These are phyloP conservation scores for Mesembrinibis cayennensis DNA, from an alignment of 2,113 vertebrate genomes.

Conservation along the genomic window DNA sequence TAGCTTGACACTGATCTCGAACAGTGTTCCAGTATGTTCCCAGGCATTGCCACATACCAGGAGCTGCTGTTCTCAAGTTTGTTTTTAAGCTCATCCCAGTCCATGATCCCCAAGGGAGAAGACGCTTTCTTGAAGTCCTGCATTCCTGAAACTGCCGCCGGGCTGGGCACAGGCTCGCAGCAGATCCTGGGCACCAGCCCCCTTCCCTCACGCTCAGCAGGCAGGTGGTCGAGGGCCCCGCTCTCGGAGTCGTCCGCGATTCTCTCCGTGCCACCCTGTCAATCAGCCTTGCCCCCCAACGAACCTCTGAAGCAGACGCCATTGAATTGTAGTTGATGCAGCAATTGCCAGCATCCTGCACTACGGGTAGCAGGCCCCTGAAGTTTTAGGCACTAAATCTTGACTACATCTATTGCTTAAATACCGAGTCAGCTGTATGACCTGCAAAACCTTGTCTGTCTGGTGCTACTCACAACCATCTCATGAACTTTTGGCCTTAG, in stretches of 20 bases:
- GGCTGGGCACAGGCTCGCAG: accelerated
- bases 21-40: not conserved
- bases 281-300: not conserved
- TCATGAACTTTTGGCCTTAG: not conserved
- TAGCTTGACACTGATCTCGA: not conserved
- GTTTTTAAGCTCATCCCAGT: not conserved
- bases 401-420: not conserved
- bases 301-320: not conserved
- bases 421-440: not conserved
- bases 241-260: accelerated
- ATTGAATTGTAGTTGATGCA: no score
- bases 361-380: not conserved
- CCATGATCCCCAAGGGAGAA: not conserved
- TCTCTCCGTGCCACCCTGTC: not conserved
- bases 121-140: not conserved
- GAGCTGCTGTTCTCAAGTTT: not conserved
- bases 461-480: no score
- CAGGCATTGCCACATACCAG: not conserved
- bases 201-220: not conserved
- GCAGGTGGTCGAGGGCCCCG: not conserved
- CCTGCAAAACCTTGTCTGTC: not conserved
- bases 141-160: accelerated
- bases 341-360: no score
- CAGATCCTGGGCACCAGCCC: not conserved
- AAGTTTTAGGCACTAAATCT: not conserved